These are phyloP conservation scores for Drymodes brunneopygia DNA, from an alignment of 2,113 vertebrate genomes.

Conservation along the genomic window DNA sequence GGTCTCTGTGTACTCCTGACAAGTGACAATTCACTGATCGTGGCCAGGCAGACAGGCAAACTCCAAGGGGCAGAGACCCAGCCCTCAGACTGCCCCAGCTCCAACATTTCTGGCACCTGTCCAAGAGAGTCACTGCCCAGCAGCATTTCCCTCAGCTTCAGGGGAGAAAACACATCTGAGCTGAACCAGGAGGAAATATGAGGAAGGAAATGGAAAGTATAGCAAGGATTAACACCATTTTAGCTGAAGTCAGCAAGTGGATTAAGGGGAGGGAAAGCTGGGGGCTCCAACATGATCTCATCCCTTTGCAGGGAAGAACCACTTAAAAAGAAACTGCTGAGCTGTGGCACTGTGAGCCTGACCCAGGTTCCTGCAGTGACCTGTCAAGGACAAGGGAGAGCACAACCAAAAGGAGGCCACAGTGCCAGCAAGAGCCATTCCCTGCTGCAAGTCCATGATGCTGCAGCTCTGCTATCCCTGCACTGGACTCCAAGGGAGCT, in stretches of 20 bases:
- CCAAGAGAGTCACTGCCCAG: neutral
- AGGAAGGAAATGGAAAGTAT: neutral
- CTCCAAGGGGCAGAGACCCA: neutral
- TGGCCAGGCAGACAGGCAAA: neutral
- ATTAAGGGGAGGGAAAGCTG: neutral
- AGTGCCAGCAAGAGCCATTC: neutral
- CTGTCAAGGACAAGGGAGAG: neutral
- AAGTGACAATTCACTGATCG: neutral
- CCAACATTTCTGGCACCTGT: neutral
- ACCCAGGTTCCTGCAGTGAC: neutral
- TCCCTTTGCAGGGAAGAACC: neutral
- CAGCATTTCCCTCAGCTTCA: neutral
- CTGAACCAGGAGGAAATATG: neutral
- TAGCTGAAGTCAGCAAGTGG: neutral
- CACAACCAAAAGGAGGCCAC: neutral
- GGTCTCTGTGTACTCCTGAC: neutral
- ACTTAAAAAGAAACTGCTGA: neutral
- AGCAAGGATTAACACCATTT: neutral
- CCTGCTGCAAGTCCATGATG: accelerated
- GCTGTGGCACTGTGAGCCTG: neutral
- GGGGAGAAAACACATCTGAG: neutral
- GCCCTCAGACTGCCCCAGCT: neutral
- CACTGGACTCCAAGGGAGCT: neutral
- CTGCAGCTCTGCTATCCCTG: neutral
- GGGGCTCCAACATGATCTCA: neutral